Base-by-base conservation (phyloP, 2,113 vertebrate genomes). In the Siniperca chuatsi region DNA sequence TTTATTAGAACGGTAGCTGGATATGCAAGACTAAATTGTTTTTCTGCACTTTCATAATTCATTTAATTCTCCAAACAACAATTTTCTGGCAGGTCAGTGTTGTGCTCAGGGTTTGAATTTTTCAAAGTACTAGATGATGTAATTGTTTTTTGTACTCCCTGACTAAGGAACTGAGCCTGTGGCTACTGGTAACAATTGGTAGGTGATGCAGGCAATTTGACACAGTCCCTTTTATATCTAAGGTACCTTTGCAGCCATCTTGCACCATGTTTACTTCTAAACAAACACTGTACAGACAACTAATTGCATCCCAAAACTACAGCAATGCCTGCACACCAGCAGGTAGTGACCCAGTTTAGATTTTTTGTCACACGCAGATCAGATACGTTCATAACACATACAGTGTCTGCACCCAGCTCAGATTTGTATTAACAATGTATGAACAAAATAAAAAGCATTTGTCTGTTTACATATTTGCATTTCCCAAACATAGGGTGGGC, bases 11-110 rank as follows among this genome's bases (percentile, higher is more conserved):
- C 79, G 69, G 81, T 78, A 88, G 86, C 92, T 90, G 88, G 91
- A 95, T 93, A 89, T 92, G 92, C 87, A 90, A 87, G 83, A 88
- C 84, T 92, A 92, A 93, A 94, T 93, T 90, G 88, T 94, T 94
- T 93, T 94, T 86, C 89, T 93, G 81, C 87, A 86, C 87, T 91
- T 93, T 95, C 91, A 94, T 91, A 93, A 93, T 93, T 94, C 88
- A 92, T 94, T 93, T 87, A 91, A 91, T 95, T 93, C 83, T 89
- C 84, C 80, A 90, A 92, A 92, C 90, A 92, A 85, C 87, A 83
- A 75, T 89, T 91, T 90, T 87, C 81, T 74, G 77, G 89, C 89
- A 90, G 92, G 87, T 92, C 88, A 92, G 84, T 85, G 81, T 83
- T 92, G 86, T 92, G 83, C 83, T 89, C 71, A 65, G 85, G 87